Percentiles rank a stretch among this genome's conserved stretches.
These are phyloP conservation scores for Halcyon senegalensis DNA, from an alignment of 2,113 vertebrate species.

Conservation along the genomic window DNA sequence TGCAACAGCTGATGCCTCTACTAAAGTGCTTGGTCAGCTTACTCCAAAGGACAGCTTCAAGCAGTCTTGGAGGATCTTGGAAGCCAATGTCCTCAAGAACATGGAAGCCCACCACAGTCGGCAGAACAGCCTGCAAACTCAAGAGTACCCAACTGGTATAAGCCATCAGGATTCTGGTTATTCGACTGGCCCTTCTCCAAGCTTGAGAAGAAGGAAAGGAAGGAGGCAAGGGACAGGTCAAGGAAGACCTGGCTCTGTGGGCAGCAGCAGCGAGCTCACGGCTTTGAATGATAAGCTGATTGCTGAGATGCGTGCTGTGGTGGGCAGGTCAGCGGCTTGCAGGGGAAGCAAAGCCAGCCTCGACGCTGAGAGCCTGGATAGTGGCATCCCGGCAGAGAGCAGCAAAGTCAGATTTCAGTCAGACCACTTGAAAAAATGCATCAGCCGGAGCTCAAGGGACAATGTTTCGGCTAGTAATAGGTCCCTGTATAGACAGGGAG, in stretches of 20 bases:
- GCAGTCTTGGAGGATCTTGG: constrained; percentile 84
- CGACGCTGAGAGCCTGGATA: constrained; percentile 77
- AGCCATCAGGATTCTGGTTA: constrained; percentile 93
- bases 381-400: constrained; percentile 49
- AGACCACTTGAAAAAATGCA: constrained; percentile 77
- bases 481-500: constrained; percentile 72
- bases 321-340: constrained; percentile 83
- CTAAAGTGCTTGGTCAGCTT: constrained; percentile 65
- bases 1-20: neutral
- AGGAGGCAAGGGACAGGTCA: constrained; percentile 74
- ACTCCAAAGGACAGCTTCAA: constrained; percentile 82
- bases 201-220: constrained; percentile 85
- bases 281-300: constrained; percentile 87
- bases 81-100: constrained; percentile 84
- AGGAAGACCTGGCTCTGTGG: constrained; percentile 84
- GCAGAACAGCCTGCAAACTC: constrained; percentile 84
- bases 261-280: constrained; percentile 85
- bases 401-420: constrained; percentile 80
- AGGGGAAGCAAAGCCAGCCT: constrained; percentile 83
- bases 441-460: constrained; percentile 75
- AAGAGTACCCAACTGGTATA: constrained; percentile 80
- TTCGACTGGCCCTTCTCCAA: constrained; percentile 92
- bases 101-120: constrained; percentile 85
- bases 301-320: constrained; percentile 88
- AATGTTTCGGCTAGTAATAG: constrained; percentile 72